Conservation (phyloP, 2,888 invertebrate species). For the Diarsia rubi region DNA sequence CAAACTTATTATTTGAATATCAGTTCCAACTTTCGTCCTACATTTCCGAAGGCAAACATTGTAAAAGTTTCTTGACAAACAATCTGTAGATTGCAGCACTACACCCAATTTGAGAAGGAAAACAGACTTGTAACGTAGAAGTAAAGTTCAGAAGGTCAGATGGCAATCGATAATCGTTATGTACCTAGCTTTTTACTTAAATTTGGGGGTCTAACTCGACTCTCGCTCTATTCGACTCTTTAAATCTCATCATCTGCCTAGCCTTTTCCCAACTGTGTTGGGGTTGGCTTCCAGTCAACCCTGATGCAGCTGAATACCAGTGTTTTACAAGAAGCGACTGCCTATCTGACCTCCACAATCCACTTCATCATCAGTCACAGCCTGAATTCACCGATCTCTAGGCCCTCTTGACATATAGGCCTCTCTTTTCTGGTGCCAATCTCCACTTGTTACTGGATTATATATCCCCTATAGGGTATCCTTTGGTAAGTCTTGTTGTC, state of each 20-base stretch:
- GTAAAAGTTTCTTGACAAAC: conserved; percentile 35
- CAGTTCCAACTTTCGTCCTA: conserved; percentile 17
- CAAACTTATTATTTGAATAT: conserved; percentile 2
- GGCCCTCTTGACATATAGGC: too few species aligned
- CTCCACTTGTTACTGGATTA: too few species aligned
- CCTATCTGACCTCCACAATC: too few species aligned
- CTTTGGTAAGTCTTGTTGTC: too few species aligned
- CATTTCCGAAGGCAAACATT: conserved; percentile 26
- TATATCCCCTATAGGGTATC: too few species aligned
- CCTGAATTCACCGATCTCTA: too few species aligned
- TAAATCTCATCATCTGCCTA: neutral
- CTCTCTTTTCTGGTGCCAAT: too few species aligned
- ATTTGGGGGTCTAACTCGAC: neutral
- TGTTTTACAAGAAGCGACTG: too few species aligned
- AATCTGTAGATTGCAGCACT: conserved; percentile 24
- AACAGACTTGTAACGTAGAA: neutral
- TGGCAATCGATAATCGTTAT: neutral
- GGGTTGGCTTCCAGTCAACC: too few species aligned
- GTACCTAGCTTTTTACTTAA: neutral
- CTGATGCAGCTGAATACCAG: too few species aligned
- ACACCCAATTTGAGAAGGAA: conserved; percentile 8
- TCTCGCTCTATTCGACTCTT: neutral
- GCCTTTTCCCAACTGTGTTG: too few species aligned
- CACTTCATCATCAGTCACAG: too few species aligned
- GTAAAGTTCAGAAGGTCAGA: neutral